These are phyloP conservation scores for Protaetia brevitarsis DNA, from an alignment of 1,140 invertebrate genomes.

Conservation along the genomic window DNA sequence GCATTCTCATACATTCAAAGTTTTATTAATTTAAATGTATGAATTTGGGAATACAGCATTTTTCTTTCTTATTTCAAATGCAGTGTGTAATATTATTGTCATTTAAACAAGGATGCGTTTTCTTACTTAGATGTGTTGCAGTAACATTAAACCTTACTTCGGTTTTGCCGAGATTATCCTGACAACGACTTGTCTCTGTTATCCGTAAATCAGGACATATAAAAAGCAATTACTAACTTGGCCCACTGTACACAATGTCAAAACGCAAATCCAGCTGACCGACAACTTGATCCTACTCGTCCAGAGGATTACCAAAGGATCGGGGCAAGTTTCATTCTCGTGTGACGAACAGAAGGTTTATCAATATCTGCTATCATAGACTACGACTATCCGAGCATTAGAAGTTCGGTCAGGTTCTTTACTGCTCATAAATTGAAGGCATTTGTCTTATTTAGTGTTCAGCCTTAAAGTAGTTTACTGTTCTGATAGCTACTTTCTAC, in stretches of 20 bases:
- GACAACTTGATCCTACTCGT: conserved; percentile 33
- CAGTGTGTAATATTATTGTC: too few relatives aligned
- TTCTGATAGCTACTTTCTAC: not conserved
- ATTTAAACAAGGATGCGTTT: not conserved
- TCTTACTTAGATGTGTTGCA: not conserved
- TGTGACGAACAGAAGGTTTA: conserved; percentile 36
- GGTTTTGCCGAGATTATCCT: conserved; percentile 15
- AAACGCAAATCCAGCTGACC: conserved; percentile 37
- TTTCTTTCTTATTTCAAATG: not conserved
- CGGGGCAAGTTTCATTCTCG: conserved; percentile 28
- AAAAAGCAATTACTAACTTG: conserved; percentile 38
- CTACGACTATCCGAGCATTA: conserved; percentile 28
- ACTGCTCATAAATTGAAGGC: conserved; percentile 16
- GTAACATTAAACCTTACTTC: not conserved
- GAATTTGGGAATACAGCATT: too few relatives aligned
- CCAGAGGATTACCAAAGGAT: conserved; percentile 31
- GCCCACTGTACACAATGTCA: conserved; percentile 30
- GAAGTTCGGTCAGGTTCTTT: conserved; percentile 21
- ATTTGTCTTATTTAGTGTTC: conserved; percentile 13
- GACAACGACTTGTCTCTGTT: conserved; percentile 5
- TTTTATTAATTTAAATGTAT: too few relatives aligned
- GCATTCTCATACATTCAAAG: too few relatives aligned
- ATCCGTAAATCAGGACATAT: conserved; percentile 25
- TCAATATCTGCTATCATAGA: conserved; percentile 38
- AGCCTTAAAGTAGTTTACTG: not conserved